Evolutionary conservation across 2,113 vertebrate species (phyloP).

Genomic region (Calypte anna): DNA sequence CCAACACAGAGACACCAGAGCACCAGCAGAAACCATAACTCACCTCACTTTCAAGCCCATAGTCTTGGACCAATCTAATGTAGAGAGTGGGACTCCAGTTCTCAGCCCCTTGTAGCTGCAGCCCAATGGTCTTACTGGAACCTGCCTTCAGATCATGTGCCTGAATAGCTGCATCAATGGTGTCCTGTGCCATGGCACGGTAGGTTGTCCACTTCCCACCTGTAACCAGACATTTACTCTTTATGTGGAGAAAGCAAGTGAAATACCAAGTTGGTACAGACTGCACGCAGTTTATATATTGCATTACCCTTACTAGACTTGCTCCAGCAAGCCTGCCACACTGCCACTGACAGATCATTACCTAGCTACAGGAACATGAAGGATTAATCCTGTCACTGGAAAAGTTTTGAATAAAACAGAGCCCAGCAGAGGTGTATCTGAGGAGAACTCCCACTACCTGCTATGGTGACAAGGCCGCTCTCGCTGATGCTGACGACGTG

Average conservation of each 20-base stretch:
- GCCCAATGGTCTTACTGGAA: conserved; percentile 85
- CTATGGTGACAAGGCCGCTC: conserved; percentile 92
- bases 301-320: not conserved
- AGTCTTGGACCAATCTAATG: conserved; percentile 96
- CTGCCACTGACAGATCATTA: not conserved
- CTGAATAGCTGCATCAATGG: conserved; percentile 84
- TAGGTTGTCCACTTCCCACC: conserved; percentile 99
- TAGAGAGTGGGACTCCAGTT: conserved; percentile 95
- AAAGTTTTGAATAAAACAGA: rapidly evolving
- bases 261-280: rapidly evolving
- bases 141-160: conserved; percentile 79
- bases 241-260: not conserved
- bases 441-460: conserved; percentile 74
- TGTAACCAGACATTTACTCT: conserved; percentile 17
- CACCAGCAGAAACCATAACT: not conserved
- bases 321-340: not conserved
- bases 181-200: conserved; percentile 93
- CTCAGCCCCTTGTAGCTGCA: conserved; percentile 89
- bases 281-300: rapidly evolving
- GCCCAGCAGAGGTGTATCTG: rapidly evolving
- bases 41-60: conserved; percentile 95
- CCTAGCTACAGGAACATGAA: rapidly evolving
- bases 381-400: too few species aligned
- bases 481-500: conserved; percentile 89
- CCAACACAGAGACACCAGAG: not conserved